Base-by-base conservation (phyloP, 2,113 vertebrate genomes). In the Larimichthys crocea region DNA sequence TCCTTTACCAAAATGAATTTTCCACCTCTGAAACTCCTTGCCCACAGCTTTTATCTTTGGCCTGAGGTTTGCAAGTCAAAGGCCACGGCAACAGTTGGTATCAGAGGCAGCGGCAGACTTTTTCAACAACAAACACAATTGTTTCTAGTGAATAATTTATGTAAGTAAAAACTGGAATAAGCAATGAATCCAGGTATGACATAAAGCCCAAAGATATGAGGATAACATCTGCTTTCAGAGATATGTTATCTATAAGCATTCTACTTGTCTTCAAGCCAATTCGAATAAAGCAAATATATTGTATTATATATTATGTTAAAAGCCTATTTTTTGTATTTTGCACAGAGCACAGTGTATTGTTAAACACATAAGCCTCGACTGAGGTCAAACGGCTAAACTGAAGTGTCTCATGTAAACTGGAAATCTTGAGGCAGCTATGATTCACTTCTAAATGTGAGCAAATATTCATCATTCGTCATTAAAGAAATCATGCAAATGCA, bases 1-100 rank as follows among this genome's bases (percentile, higher is more conserved):
- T 81, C 3, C 24, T 75, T 77, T 62, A 26, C 40, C 57, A 59
- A 80, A 85, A 69, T 60, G 5, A 35, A 40, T 71, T 78, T 74
- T 68, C 20, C 56, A 50, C 52, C 19, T 66, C 22, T 82, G n/a
- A 74, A 63, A 40, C n/a, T 22, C 49, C 14, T 15, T 44, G 22
- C 52, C 20, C 42, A 12, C 44, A n/a, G 46, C 62, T 81, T 78
- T 71, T 46, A 70, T 74, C 35, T 66, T 17, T 71, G 50, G 29
- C 53, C 42, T 44, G 61, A 65, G 55, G 71, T 75, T 56, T 84
- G 26, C 17, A 48, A 50, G 74, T 12, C 63, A 49, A 62, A 57
- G 20, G 52, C 74, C n/a, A 44, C 49, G 12, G 31, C 52, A 74
- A 26, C 68, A 20, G 44, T 16, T 14, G n/a, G 19, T n/a, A 55